Evolutionary conservation across 2,113 vertebrate genomes (phyloP).

Genomic region (Caranx melampygus): DNA sequence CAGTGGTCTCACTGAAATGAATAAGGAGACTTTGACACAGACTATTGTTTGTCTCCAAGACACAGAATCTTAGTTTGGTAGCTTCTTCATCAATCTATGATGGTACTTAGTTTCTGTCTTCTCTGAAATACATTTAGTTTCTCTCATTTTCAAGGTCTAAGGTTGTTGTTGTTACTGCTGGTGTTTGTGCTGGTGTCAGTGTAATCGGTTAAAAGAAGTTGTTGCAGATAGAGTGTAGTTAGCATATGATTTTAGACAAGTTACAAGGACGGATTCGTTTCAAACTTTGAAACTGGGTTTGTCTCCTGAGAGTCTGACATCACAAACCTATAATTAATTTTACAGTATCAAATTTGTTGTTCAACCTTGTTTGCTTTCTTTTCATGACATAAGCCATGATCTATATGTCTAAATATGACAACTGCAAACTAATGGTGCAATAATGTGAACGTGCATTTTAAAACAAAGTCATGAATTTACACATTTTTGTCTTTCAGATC

Average conservation of each 20-base stretch:
- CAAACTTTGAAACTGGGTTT: not conserved
- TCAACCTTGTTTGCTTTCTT: constrained; percentile 7
- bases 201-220: too few species aligned
- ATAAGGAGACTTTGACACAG: not conserved
- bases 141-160: not conserved
- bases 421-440: not conserved
- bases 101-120: not conserved
- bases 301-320: not conserved
- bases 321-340: constrained; percentile 12
- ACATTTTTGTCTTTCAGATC: constrained; percentile 82
- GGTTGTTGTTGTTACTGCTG: not conserved
- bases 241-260: too few species aligned
- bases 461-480: constrained; percentile 2
- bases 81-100: not conserved
- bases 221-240: not conserved
- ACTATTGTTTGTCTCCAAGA: not conserved
- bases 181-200: not conserved
- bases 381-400: not conserved
- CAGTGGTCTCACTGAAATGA: not conserved
- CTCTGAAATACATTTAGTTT: not conserved
- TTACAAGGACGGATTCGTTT: not conserved
- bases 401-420: not conserved
- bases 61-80: not conserved
- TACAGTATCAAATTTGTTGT: constrained; percentile 28
- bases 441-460: not conserved